phyloP scores from a whole-genome alignment of 2,113 vertebrate species.

The Entosphenus tridentatus region DNA sequence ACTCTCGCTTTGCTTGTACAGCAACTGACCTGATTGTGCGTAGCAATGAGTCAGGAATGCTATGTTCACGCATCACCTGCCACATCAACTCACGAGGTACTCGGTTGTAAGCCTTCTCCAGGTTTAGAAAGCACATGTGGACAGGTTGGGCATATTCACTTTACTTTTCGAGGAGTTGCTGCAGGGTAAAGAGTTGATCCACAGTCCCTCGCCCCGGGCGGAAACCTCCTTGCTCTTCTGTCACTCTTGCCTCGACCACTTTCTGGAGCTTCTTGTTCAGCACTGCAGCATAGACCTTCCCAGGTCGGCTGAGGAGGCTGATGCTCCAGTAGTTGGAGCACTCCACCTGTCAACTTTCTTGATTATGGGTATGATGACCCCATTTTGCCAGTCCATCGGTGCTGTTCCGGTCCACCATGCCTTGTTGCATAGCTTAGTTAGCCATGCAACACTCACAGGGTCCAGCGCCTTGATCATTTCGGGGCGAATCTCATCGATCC shows the following conservation, averaged over 20 bases:
- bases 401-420: neutral
- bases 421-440: neutral
- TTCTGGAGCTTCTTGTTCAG: neutral
- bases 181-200: slow-evolving; percentile 7
- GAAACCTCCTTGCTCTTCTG: neutral
- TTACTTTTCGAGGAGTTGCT: neutral
- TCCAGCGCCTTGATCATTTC: neutral
- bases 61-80: neutral
- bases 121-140: slow-evolving; percentile 5
- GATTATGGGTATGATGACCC: neutral
- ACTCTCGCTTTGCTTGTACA: slow-evolving; percentile 1
- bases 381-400: neutral
- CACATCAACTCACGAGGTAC: neutral
- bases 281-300: neutral
- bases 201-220: neutral
- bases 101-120: slow-evolving; percentile 3
- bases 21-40: neutral
- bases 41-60: neutral
- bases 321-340: slow-evolving; percentile 4
- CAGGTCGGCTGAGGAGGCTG: slow-evolving; percentile 3
- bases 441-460: neutral
- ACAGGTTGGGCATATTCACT: neutral
- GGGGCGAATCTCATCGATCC: slow-evolving; percentile 1
- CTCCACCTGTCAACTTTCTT: slow-evolving; percentile 2
- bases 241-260: neutral